Percentiles rank a stretch among this genome's conserved stretches.
Evolutionary conservation across 2,113 vertebrate genomes (phyloP).

Genomic region (Eulemur macaco): DNA sequence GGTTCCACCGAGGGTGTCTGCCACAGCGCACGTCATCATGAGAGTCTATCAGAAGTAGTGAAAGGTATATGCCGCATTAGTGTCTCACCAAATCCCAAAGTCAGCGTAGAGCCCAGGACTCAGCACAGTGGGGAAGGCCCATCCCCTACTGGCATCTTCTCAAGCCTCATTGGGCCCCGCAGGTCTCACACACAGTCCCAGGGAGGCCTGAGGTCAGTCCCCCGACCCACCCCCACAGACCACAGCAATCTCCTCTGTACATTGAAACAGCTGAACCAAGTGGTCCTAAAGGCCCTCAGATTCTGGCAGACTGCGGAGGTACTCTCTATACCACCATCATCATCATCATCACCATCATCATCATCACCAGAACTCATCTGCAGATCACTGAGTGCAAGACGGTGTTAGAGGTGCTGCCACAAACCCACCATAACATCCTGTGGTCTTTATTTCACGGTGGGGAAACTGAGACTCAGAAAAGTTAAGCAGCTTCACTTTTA

Average conservation of each 20-base stretch:
- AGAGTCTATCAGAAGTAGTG: no score
- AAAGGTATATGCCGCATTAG: accelerated
- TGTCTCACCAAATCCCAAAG: neutral
- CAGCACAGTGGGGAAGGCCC: neutral
- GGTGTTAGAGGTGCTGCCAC: no score
- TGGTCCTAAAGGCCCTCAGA: neutral
- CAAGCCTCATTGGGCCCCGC: neutral
- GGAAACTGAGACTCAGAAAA: neutral
- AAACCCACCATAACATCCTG: neutral
- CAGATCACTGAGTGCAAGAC: neutral
- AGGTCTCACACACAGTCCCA: neutral
- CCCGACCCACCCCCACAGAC: neutral
- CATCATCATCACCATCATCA: neutral
- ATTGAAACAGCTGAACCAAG: neutral
- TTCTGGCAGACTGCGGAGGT: accelerated
- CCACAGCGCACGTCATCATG: neutral
- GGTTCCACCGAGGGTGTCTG: neutral
- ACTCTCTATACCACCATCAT: neutral
- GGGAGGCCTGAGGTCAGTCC: neutral
- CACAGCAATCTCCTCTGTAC: no score
- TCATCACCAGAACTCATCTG: neutral
- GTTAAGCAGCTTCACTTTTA: neutral
- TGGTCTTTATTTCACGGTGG: neutral
- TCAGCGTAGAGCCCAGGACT: neutral
- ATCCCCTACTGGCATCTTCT: neutral